phyloP scores from a whole-genome alignment of 53 echinoderm and acorn worm species.

The Apostichopus leukothele region DNA sequence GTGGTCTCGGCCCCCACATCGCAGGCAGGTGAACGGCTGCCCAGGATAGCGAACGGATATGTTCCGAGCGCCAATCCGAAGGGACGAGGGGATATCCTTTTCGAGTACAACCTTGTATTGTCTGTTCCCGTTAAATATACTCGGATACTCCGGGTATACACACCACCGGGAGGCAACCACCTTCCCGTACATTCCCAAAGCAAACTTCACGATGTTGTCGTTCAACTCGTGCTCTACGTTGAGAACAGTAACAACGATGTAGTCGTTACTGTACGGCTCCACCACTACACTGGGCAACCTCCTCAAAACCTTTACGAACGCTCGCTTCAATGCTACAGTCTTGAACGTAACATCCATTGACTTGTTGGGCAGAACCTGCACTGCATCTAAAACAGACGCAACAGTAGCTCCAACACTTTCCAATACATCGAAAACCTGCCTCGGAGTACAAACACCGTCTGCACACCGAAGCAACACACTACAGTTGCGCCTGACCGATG shows the following conservation, averaged over 20 bases:
- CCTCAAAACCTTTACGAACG: background rate
- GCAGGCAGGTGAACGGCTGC: conserved; percentile 29
- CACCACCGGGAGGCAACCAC: conserved; percentile 15
- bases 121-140: conserved; percentile 47
- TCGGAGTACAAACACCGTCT: too few species aligned
- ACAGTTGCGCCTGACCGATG: too few species aligned
- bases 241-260: background rate
- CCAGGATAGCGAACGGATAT: conserved; percentile 36
- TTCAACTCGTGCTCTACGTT: conserved; percentile 46
- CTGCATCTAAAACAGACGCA: background rate
- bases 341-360: conserved; percentile 40
- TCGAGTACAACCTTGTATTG: conserved; percentile 48
- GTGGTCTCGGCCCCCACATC: conserved; percentile 32
- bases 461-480: too few species aligned
- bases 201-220: conserved; percentile 33
- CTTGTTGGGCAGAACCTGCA: background rate
- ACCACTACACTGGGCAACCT: background rate
- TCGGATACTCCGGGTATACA: conserved; percentile 8
- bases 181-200: conserved; percentile 16
- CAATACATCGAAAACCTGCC: background rate
- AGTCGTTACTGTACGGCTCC: background rate
- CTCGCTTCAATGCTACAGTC: background rate
- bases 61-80: conserved; percentile 49
- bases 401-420: background rate
- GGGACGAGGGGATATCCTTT: conserved; percentile 32